Evolutionary conservation across 2,797 vertebrate species (phyloP), one percentile per base, ranked within the genome.

Genomic region (Mareca strepera): DNA sequence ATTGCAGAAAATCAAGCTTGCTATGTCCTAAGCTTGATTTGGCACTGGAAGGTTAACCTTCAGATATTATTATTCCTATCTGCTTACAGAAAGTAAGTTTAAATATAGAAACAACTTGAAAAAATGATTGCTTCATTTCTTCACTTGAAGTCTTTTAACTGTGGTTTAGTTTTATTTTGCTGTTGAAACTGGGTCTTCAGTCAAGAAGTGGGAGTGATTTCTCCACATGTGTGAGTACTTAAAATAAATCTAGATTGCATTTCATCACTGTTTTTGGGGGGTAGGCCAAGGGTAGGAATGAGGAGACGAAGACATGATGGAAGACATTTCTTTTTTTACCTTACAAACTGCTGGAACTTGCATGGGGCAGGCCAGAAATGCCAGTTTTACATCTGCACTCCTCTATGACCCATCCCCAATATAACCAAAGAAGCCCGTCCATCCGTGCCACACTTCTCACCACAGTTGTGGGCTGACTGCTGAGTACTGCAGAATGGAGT

Each of bases 401-500:
- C 58, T 64, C 9, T 7, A 33, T 10, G 28, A 83, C 6, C 21
- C 17, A 73, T 33, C 31, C 41, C 64, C 28, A 37, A 28, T 12
- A 11, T 13, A 78, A 70, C n/a, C 4, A 10, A 39, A 73, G 25
- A 22, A 35, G 4, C 6, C 28, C 7, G 16, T 85, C 31, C 56
- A 43, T 1, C 11, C 0, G 29, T 21, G 15, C 70, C 59, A 44
- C 43, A 11, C 72, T 70, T 14, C 60, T 44, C 68, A 55, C 12
- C 75, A 48, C 29, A 56, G 26, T 0, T 70, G 26, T 3, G 5
- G 33, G 39, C 41, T 88, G 66, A 64, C 6, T 37, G 66, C 25
- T 53, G 8, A 59, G 0, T 0, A 56, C 12, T 4, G 25, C 1
- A 1, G 74, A 64, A 2, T 1, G 35, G 15, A 82, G 23, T 68